These are phyloP conservation scores for Toxotes chatareus DNA, from an alignment of 2,113 vertebrate genomes.

Conservation along the genomic window DNA sequence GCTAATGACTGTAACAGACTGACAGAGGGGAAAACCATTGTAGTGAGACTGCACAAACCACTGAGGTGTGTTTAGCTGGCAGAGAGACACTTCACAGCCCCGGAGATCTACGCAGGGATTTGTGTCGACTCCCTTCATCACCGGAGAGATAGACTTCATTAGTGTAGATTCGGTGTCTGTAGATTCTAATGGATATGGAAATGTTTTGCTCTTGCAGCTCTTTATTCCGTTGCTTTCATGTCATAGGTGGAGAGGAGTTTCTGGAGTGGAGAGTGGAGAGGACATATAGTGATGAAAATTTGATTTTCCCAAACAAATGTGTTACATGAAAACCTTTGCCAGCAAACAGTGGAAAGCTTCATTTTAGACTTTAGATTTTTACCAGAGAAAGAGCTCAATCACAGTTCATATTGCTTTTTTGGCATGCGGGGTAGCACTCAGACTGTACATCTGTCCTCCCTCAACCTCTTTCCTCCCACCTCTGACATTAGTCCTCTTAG, in stretches of 20 bases:
- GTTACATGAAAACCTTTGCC: not conserved
- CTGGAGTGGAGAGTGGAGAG: constrained; percentile 17
- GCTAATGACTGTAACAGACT: constrained; percentile 66
- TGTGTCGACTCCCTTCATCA: constrained; percentile 23
- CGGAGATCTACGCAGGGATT: constrained; percentile 28
- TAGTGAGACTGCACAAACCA: constrained; percentile 31
- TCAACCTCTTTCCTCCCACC: constrained; percentile 10
- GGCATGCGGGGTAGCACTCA: not conserved
- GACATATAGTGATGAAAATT: constrained; percentile 25
- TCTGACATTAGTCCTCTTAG: constrained; percentile 21
- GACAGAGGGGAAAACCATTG: not conserved
- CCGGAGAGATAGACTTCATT: constrained; percentile 13
- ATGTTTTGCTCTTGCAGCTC: constrained; percentile 22
- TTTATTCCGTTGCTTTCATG: constrained; percentile 11
- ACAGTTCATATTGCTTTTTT: constrained; percentile 5
- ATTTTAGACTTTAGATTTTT: constrained; percentile 13
- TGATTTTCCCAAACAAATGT: constrained; percentile 13
- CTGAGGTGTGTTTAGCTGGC: constrained; percentile 55
- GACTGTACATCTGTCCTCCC: constrained; percentile 18
- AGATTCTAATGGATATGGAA: constrained; percentile 13
- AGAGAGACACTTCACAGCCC: constrained; percentile 19
- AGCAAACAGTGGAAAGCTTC: not conserved
- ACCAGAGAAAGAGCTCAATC: constrained; percentile 3
- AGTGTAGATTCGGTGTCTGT: constrained; percentile 15
- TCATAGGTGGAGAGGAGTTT: constrained; percentile 13